Base-by-base conservation (phyloP, 2,113 vertebrate species). In the Silurus asotus region DNA sequence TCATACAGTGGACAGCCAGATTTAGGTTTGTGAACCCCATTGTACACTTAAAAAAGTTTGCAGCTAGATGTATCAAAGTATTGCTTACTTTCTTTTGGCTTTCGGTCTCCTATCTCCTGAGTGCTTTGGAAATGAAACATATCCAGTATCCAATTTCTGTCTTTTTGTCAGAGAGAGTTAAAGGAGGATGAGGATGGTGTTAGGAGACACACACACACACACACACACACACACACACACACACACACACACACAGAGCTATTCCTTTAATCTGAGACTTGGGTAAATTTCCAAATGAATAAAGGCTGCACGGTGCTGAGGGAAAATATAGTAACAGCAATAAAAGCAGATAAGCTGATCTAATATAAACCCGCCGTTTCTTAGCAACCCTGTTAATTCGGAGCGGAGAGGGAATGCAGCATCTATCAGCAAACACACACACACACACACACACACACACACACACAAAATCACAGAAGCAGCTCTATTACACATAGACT, bases 301-400 rank as follows among this genome's bases (percentile, higher is more conserved):
- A 94, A 94, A 89, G 88, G 90, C 89, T 94, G 92, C 89, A 92
- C 74, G 72, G 92, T 86, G 90, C 90, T 86, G 92, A 67, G 87
- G 92, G 92, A 94, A 95, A 95, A 95, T 95, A 95, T 94, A 94
- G 94, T 93, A 93, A 94, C 93, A 93, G 94, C 92, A 93, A 95
- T 94, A 95, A 95, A 87, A 88, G 91, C 91, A 92, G 93, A 94
- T 94, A 94, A 94, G 88, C 92, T 94, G 94, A 95, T 95, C 93
- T 94, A 95, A 95, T 95, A 94, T 93, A 95, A 95, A 89, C 90
- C 90, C 92, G 79, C 92, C 89, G 95, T 95, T 94, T 95, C 94
- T 95, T 95, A 96, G 95, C 95, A 96, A 96, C 95, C 94, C 93
- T 92, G 93, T 93, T 95, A 94, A 94, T 94, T 94, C 92, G 89